Percentiles rank a stretch among this genome's conserved stretches.
Conservation (phyloP, 2,888 invertebrate genomes). For the Beris morrisii region DNA sequence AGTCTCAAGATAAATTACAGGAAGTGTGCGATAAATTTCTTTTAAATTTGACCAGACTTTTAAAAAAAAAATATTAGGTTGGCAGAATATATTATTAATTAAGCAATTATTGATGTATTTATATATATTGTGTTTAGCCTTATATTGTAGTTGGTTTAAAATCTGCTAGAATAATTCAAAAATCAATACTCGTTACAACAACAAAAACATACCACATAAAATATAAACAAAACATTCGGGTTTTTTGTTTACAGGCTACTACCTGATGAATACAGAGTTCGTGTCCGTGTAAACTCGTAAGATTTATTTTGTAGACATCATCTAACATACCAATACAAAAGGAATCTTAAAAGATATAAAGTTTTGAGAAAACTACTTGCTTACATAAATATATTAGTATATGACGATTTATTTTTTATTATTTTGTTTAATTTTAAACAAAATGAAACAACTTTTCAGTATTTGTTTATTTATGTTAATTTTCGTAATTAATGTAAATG, state of each 20-base stretch:
- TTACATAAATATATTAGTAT: slow-evolving; percentile 5
- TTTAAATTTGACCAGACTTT: no score
- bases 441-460: neutral
- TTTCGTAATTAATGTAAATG: no score
- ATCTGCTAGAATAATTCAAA: no score
- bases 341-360: no score
- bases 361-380: neutral
- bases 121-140: no score
- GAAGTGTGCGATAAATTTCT: no score
- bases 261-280: slow-evolving; percentile 81
- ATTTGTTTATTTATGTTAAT: no score
- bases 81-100: no score
- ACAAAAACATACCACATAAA: slow-evolving; percentile 29
- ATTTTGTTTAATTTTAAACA: neutral
- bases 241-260: slow-evolving; percentile 62
- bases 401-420: neutral
- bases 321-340: neutral
- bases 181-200: slow-evolving; percentile 2
- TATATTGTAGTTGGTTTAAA: no score
- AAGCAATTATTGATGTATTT: no score
- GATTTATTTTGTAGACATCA: slow-evolving; percentile 49
- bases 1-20: no score
- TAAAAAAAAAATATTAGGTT: no score
- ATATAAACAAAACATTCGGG: slow-evolving; percentile 44
- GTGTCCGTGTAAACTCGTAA: slow-evolving; percentile 85